Percentiles rank a stretch among this genome's conserved stretches.
phyloP scores from a whole-genome alignment of 1,140 invertebrate genomes.

The Drosophila yakuba region DNA sequence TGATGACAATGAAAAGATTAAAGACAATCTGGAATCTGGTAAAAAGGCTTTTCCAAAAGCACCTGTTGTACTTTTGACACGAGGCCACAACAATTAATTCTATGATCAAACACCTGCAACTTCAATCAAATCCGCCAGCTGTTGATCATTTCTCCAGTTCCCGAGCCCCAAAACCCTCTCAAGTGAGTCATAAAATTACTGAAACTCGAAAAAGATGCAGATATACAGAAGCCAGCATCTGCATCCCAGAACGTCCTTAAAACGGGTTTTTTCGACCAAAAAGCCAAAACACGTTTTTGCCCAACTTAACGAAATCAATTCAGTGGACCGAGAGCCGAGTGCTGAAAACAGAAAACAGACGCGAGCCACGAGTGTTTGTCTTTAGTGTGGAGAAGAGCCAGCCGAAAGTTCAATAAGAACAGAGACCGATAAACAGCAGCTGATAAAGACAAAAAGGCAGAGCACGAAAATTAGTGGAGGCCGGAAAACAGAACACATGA shows the following conservation, averaged over 20 bases:
- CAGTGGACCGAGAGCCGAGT: conserved; percentile 11
- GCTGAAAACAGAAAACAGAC: conserved; percentile 20
- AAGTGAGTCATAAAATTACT: conserved; percentile 63
- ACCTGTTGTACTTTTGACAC: conserved; percentile 15
- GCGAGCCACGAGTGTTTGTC: conserved; percentile 62
- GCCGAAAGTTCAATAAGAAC: conserved; percentile 67
- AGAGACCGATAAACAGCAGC: conserved; percentile 70
- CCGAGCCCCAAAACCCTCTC: neutral
- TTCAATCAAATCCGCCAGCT: conserved; percentile 12
- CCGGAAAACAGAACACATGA: conserved; percentile 29
- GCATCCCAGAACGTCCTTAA: conserved; percentile 62
- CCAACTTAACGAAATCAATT: conserved; percentile 72
- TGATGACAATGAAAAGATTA: neutral
- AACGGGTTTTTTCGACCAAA: conserved; percentile 65
- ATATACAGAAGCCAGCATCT: conserved; percentile 22
- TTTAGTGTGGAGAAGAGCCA: conserved; percentile 17
- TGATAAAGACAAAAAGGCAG: conserved; percentile 69
- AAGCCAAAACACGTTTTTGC: conserved; percentile 65
- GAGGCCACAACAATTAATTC: conserved; percentile 7
- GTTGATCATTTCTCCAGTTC: conserved; percentile 7
- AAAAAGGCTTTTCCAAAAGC: neutral
- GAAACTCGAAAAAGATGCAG: conserved; percentile 34
- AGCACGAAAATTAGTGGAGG: conserved; percentile 71
- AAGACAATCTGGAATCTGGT: too few relatives aligned
- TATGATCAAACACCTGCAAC: conserved; percentile 18